Evolutionary conservation across 2,113 vertebrate genomes (phyloP).

Genomic region (Seriola quinqueradiata): DNA sequence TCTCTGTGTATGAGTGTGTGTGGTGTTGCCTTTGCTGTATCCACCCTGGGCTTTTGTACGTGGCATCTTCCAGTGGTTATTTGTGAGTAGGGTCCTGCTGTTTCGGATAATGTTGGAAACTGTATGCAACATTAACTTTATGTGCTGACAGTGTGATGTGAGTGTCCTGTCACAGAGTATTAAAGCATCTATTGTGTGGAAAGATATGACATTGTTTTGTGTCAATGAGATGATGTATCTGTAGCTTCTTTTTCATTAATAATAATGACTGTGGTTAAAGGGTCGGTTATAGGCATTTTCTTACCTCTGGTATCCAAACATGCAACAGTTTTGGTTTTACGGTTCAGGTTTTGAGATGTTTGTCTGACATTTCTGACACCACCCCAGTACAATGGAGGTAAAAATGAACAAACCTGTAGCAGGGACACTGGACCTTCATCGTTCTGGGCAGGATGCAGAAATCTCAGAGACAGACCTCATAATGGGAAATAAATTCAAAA

Average conservation of each 20-base stretch:
- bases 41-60: slow-evolving; percentile 73
- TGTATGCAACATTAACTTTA: slow-evolving; percentile 5
- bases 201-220: neutral
- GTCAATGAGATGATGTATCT: neutral
- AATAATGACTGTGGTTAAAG: no score
- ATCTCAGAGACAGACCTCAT: no score
- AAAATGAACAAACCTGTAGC: no score
- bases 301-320: neutral
- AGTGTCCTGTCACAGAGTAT: slow-evolving; percentile 55
- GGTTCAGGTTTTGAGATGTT: no score
- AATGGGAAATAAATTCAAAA: no score
- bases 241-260: no score
- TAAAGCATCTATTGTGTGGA: slow-evolving; percentile 72
- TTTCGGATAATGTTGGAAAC: slow-evolving; percentile 33
- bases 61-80: slow-evolving; percentile 7
- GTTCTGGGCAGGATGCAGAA: no score
- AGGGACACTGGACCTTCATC: no score
- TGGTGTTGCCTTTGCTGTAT: slow-evolving; percentile 62
- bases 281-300: neutral
- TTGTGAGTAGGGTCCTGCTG: slow-evolving; percentile 68
- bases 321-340: no score
- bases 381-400: no score
- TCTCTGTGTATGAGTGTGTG: slow-evolving; percentile 13
- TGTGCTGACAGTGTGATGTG: slow-evolving; percentile 23
- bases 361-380: no score